phyloP scores from a whole-genome alignment of 2,888 invertebrate genomes.

The Lasioglossum vierecki region DNA sequence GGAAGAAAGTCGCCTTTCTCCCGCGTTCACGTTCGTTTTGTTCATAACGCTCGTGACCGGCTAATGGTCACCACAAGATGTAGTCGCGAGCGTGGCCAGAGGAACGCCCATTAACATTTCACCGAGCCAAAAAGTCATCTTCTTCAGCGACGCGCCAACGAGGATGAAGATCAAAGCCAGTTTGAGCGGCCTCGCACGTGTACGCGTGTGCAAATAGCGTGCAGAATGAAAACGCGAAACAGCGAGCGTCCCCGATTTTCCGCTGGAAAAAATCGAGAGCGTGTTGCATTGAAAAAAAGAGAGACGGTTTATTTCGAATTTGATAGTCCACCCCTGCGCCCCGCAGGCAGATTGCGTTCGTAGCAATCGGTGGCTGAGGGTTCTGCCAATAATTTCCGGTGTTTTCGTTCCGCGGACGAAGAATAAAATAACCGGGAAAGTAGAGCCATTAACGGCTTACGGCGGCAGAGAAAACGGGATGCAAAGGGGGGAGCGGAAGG shows the following conservation, averaged over 20 bases:
- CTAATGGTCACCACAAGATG: neutral
- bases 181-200: neutral
- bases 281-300: neutral
- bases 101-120: slow-evolving; percentile 1
- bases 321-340: neutral
- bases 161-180: neutral
- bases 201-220: neutral
- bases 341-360: neutral
- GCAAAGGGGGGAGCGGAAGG: neutral
- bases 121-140: neutral
- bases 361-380: neutral
- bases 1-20: slow-evolving; percentile 20
- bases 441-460: slow-evolving; percentile 27
- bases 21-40: slow-evolving; percentile 8
- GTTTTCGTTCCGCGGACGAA: neutral
- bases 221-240: neutral
- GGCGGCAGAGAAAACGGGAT: neutral
- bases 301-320: neutral
- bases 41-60: neutral
- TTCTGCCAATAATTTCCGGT: slow-evolving; percentile 9
- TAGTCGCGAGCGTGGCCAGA: neutral
- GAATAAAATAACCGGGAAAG: slow-evolving; percentile 12
- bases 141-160: neutral
- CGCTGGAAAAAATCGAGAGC: neutral
- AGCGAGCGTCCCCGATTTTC: neutral